Evolutionary conservation across 2,113 vertebrate genomes (phyloP).

Genomic region (Tachysurus vachellii): DNA sequence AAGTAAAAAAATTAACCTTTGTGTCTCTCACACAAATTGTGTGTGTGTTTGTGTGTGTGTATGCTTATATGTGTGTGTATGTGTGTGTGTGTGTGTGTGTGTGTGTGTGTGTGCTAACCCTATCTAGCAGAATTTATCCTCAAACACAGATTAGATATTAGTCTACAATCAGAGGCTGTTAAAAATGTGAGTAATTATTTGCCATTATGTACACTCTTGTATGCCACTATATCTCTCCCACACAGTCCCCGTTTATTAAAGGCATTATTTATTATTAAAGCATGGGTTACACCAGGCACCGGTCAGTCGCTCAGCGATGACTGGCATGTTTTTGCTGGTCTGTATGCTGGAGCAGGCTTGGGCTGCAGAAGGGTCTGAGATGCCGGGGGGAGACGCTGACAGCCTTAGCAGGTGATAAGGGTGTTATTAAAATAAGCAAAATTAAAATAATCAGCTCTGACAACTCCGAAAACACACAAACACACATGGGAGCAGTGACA

Average conservation of each 20-base stretch:
- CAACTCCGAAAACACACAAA: constrained; percentile 31
- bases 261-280: constrained; percentile 83
- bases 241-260: constrained; percentile 68
- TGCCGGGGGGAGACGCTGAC: constrained; percentile 49
- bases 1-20: no score
- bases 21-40: not conserved
- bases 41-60: not conserved
- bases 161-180: not conserved
- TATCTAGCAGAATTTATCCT: not conserved
- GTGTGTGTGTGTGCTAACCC: not conserved
- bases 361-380: constrained; percentile 53
- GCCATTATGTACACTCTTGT: constrained; percentile 13
- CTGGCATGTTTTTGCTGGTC: constrained; percentile 65
- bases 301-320: constrained; percentile 70
- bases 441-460: constrained; percentile 50
- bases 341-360: constrained; percentile 72
- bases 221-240: not conserved
- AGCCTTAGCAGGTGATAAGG: constrained; percentile 59
- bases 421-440: constrained; percentile 62
- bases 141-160: constrained; percentile 2
- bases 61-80: constrained; percentile 3
- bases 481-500: constrained; percentile 40
- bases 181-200: constrained; percentile 24
- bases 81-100: constrained; percentile 11
- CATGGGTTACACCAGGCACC: constrained; percentile 78